Evolutionary conservation across 2,888 invertebrate species (phyloP).

Genomic region (Danaus chrysippus): DNA sequence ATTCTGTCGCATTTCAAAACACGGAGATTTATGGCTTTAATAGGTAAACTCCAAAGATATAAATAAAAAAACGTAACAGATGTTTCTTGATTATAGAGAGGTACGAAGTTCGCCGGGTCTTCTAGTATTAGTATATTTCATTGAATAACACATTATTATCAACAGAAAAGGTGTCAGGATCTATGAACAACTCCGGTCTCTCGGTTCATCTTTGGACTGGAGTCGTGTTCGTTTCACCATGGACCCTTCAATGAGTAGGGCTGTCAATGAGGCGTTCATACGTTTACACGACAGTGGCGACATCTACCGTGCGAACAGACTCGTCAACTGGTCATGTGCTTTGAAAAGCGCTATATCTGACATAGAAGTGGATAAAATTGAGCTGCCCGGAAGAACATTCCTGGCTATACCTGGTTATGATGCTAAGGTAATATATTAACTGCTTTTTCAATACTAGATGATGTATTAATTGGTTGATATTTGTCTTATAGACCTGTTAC

Average conservation of each 20-base stretch:
- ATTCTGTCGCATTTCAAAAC: too few relatives aligned
- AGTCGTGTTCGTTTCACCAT: slow-evolving; percentile 96
- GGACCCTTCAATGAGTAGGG: slow-evolving; percentile 92
- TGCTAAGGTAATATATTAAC: slow-evolving; percentile 74
- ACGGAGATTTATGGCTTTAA: too few relatives aligned
- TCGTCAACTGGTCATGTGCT: slow-evolving; percentile 99
- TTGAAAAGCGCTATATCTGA: slow-evolving; percentile 99
- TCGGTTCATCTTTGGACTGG: slow-evolving; percentile 98
- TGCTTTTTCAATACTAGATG: too few relatives aligned
- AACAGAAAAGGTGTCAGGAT: slow-evolving; percentile 86
- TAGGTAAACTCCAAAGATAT: too few relatives aligned
- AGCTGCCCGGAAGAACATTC: slow-evolving; percentile 90
- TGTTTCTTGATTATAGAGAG: too few relatives aligned
- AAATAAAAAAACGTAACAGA: too few relatives aligned
- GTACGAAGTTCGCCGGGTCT: too few relatives aligned
- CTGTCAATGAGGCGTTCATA: slow-evolving; percentile 97
- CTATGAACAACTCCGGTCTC: slow-evolving; percentile 88
- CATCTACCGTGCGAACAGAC: slow-evolving; percentile 94
- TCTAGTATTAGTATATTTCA: too few relatives aligned
- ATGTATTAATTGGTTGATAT: too few relatives aligned
- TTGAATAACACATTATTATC: background rate
- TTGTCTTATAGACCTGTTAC: too few relatives aligned
- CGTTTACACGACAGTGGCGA: slow-evolving; percentile 90
- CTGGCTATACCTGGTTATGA: slow-evolving; percentile 94
- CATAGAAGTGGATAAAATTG: slow-evolving; percentile 98